Base-by-base conservation (phyloP, 2,888 invertebrate genomes). In the Neoaliturus tenellus region DNA sequence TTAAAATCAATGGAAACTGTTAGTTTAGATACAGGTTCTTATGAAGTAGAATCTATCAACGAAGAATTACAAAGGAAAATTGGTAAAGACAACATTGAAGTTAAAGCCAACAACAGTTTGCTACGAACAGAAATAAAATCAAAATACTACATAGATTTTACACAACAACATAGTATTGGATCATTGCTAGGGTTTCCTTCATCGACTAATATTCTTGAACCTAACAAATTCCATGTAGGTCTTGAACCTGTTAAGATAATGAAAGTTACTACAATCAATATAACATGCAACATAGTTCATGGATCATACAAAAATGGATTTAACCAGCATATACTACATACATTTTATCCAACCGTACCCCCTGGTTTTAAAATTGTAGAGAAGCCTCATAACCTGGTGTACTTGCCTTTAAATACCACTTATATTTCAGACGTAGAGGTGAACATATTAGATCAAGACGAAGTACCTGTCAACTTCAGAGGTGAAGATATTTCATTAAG, bases 241-340 rank as follows among this genome's bases (percentile, higher is more conserved):
- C 5, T 4, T 20, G n/a, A 31, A 31, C 55, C 58, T 5, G 80
- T 80, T 0, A 58, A 33, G 5, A 81, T 80, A n/a, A 80, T 58
- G 1, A 55, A 35, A 25, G 80, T 80, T n/a, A 80, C 33, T 17
- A 41, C 31, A 3, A 80, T 80, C 33, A 35, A 80, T 17, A 23
- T 80, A 28, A 58, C 44, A 33, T 81, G 81, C 33, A 81, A 81
- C n/a, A 81, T 81, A 17, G 58, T 69, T 17, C 48, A 41, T n/a
- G 80, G 80, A 10, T 55, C 58, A 0, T 80, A 80, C 41, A 80
- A 41, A 58, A 23, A 80, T 58, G 80, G 80, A 3, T 35, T 20
- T 0, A 58, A 80, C 23, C 5, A 20, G n/a, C 80, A 80, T 28
- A 80, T 80, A 55, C 20, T 80, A 6, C 80, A 80, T 25, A 58